Base-by-base conservation (phyloP, 2,888 invertebrate genomes). In the Yponomeuta cagnagella region DNA sequence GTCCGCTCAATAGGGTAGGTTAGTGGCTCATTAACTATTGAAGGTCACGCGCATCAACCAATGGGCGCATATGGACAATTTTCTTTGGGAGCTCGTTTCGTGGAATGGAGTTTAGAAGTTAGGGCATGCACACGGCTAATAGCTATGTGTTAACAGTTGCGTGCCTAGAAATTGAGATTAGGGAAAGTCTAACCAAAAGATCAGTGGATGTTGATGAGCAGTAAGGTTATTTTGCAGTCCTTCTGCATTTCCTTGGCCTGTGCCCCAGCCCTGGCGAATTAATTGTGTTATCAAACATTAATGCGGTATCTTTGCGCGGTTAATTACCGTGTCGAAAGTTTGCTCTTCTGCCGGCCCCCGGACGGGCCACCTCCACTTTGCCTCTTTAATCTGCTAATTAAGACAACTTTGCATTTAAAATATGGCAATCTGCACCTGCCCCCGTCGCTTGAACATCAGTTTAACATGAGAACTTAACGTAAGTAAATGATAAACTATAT, bases 261-360 rank as follows among this genome's bases (percentile, higher is more conserved):
- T 52, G 12, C 2, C 52, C 8, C 52, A 2, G 52, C 15, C 52
- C 52, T 58, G 15, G 65, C 74, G 81, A 90, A 90, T 90, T 91
- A 90, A 91, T 90, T 90, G 89, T 87, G 88, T 90, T 90, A 91
- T 91, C 89, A 90, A 90, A 88, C 89, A 91, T 92, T 90, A 91
- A 90, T 89, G 87, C 80, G 79, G 80, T 85, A 86, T 87, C 87
- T 88, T 76, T 75, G 78, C 74, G 73, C 75, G 75, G 80, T 83
- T 90, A 88, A 89, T 89, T 86, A 86, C 86, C 80, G 76, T 77
- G 72, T 74, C 75, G 74, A 75, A 77, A 77, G 75, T 31, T 71
- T 71, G 66, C 6, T 31, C 43, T 43, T 6, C 43, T 43, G 43
- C 30, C 52, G 58, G 52, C 48, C 2, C 23, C 10, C 37, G 52